phyloP scores from a whole-genome alignment of 2,888 invertebrate species.

The Ethmia dodecea region DNA sequence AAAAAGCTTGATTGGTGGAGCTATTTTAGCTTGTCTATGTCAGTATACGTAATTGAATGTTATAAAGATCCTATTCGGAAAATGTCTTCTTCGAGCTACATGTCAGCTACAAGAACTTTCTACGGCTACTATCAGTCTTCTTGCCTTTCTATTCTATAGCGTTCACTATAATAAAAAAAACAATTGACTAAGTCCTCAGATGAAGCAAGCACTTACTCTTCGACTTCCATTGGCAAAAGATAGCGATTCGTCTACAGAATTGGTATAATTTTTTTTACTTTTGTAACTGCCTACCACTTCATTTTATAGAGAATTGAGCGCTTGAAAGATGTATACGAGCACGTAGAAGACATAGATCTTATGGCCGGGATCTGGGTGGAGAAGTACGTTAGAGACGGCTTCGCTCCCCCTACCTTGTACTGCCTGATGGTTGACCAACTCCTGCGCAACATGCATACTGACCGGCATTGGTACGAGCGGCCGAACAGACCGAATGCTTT shows the following conservation, averaged over 20 bases:
- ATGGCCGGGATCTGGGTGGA: constrained; percentile 93
- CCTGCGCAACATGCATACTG: constrained; percentile 84
- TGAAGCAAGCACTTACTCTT: background rate
- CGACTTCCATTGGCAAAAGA: background rate
- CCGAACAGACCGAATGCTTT: constrained; percentile 36
- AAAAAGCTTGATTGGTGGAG: no score
- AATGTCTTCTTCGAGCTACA: no score
- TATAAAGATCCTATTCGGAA: no score
- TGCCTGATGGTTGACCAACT: constrained; percentile 91
- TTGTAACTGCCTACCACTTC: background rate
- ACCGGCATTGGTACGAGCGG: constrained; percentile 85
- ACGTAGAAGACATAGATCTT: constrained; percentile 89
- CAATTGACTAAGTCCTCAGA: no score
- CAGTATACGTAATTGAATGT: no score
- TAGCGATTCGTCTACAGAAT: background rate
- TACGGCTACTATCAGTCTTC: no score
- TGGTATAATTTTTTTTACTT: background rate
- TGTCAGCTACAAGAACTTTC: no score
- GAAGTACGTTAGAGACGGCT: constrained; percentile 85
- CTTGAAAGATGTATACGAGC: constrained; percentile 35
- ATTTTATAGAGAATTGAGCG: constrained; percentile 28
- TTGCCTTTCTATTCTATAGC: no score
- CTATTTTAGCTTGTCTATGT: no score
- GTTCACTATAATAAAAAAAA: no score
- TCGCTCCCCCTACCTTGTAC: constrained; percentile 90